Base-by-base conservation (phyloP, 2,797 vertebrate genomes). In the Spinus olivaceus region DNA sequence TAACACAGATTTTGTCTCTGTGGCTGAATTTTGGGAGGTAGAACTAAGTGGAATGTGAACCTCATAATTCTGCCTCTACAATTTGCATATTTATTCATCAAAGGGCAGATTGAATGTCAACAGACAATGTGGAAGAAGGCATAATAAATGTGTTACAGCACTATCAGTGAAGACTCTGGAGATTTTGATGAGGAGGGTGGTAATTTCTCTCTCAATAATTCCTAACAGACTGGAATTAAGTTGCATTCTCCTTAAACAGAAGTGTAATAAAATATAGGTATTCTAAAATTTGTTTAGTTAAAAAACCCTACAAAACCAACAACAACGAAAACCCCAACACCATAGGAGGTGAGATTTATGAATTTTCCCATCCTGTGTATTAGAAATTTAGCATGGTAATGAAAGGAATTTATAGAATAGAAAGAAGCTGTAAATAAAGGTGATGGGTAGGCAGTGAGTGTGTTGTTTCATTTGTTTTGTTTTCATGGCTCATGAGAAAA, bases 251-350 rank as follows among this genome's bases (percentile, higher is more conserved):
- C 53, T 67, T 60, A 53, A 44, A 33, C 1, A 73, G 42, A 92
- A 67, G 5, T 37, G 4, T 49, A 54, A 63, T 27, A 65, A 72
- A 67, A 53, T 37, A 41, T 0, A 81, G 33, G 3, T 6, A 44
- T 67, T 49, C 7, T 10, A 84, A 67, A 42, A 49, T 27, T 32
- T 42, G 0, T 54, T 73, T 32, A 19, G 3, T 57, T n/a, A 21
- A 35, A 42, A 65, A 56, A 21, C 1, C 6, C 9, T 35, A 27
- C 39, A 28, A n/a, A 24, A 33, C 6, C 37, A 61, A 12, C 17
- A 64, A 2, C 25, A 42, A 22, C 1, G 20, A 23, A 53, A 32
- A 2, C 3, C 3, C 8, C 32, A 44, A 20, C 5, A 54, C 9
- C 3, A 42, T 25, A 61, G 4, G 7, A 51, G 9, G 5, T 66